These are phyloP conservation scores for Drosophila melanocephala DNA, from an alignment of 2,888 invertebrate species.

Conservation along the genomic window DNA sequence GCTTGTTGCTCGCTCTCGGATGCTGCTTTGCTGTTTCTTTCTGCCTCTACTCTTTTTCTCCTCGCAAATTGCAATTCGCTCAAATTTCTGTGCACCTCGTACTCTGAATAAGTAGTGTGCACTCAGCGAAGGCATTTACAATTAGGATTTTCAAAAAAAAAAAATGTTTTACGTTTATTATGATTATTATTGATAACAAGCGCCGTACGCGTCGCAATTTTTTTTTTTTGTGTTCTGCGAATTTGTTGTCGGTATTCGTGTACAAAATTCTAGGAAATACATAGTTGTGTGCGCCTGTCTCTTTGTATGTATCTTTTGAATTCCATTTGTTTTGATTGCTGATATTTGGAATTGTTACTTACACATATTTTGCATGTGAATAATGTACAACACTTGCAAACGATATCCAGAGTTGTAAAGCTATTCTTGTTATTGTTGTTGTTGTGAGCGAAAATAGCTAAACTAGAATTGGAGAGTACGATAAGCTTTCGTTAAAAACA, in stretches of 20 bases:
- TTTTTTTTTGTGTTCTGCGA: conserved; percentile 40
- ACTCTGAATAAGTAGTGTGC: conserved; percentile 17
- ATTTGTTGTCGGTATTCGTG: conserved; percentile 38
- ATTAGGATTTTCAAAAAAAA: conserved; percentile 47
- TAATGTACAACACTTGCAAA: conserved; percentile 5
- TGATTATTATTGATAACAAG: conserved; percentile 54
- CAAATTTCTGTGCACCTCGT: conserved; percentile 23
- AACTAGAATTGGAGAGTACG: conserved; percentile 16
- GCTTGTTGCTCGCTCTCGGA: conserved; percentile 53
- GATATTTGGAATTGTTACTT: conserved; percentile 38
- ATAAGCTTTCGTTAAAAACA: conserved; percentile 34
- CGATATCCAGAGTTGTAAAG: neutral
- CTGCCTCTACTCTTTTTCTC: conserved; percentile 37
- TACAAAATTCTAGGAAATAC: conserved; percentile 39
- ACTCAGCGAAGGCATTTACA: conserved; percentile 16
- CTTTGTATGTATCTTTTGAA: conserved; percentile 33
- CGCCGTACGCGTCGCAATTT: conserved; percentile 33
- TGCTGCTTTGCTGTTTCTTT: conserved; percentile 40
- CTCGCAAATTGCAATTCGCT: conserved; percentile 41
- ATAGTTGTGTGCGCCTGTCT: conserved; percentile 5
- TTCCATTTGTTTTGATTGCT: conserved; percentile 56
- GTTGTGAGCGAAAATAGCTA: neutral
- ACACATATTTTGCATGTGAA: conserved; percentile 19
- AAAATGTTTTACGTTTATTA: conserved; percentile 35
- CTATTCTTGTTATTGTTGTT: neutral